Base-by-base conservation (phyloP, 53 echinoderm and acorn worm genomes). In the Arbacia lixula region DNA sequence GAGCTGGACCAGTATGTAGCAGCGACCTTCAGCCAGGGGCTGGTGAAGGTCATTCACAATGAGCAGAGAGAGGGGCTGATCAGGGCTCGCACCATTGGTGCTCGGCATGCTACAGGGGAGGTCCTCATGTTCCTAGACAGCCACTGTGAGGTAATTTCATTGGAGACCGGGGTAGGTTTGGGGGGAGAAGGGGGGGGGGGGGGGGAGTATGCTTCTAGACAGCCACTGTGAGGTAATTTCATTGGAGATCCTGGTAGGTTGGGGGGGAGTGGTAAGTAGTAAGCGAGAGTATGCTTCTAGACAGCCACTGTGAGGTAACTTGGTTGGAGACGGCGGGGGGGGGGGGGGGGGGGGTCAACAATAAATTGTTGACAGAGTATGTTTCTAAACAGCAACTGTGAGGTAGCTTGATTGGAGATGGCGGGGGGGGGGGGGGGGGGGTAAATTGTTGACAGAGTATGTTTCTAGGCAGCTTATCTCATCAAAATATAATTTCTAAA, bases 171-270 rank as follows among this genome's bases (percentile, higher is more conserved):
- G n/a, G n/a, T 1, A 41, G n/a, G n/a, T n/a, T n/a, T n/a, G n/a
- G n/a, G n/a, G n/a, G n/a, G n/a, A n/a, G n/a, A n/a, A n/a, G n/a
- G n/a, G n/a, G n/a, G n/a, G n/a, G n/a, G 98, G 98, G n/a, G 90
- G 94, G 26, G 92, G 90, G 19, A 90, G 94, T 14, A 92, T 94
- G 90, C 94, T 97, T 68, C 63, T 97, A 50, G 98, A 97, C 65
- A 97, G 98, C 67, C 98, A 97, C 30, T 97, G 98, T 86, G 98
- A 97, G 94, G 98, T 97, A 56, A 66, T 87, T 35, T n/a, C n/a
- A n/a, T n/a, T n/a, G n/a, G n/a, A n/a, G n/a, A n/a, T n/a, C n/a
- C n/a, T n/a, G n/a, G n/a, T 1, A 41, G n/a, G n/a, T n/a, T n/a
- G n/a, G n/a, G n/a, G n/a, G n/a, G n/a, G n/a, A n/a, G n/a, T n/a